Conservation (phyloP, 2,113 vertebrate genomes). For the Ciconia stormi region DNA sequence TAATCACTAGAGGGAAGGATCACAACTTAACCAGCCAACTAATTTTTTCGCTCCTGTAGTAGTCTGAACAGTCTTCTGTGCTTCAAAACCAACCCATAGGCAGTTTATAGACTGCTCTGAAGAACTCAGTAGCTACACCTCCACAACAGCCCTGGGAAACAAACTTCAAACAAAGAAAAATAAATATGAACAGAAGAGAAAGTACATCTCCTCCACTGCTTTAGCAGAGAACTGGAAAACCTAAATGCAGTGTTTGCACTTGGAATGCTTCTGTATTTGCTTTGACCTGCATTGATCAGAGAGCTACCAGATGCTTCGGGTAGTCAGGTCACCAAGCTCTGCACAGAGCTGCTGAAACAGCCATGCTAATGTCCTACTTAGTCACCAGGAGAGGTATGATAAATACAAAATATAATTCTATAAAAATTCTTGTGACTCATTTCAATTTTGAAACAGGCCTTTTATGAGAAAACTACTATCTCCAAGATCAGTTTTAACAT, state of each 20-base stretch:
- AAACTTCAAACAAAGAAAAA: neutral
- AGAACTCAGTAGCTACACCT: neutral
- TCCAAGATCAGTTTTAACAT: neutral
- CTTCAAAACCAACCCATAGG: neutral
- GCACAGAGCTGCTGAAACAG: neutral
- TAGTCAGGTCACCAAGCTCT: neutral
- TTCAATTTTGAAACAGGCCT: neutral
- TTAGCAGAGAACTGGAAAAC: neutral
- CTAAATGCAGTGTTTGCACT: neutral
- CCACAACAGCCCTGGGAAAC: neutral
- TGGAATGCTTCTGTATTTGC: neutral
- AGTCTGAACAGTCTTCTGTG: neutral
- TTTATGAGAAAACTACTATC: neutral
- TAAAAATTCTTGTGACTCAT: neutral
- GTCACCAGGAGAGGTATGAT: neutral
- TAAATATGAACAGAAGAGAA: neutral
- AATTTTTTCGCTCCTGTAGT: neutral
- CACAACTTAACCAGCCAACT: neutral
- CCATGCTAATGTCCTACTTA: neutral
- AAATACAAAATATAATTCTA: neutral
- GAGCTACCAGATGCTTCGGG: neutral
- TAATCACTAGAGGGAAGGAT: neutral
- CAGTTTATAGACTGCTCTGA: neutral
- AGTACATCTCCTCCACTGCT: neutral
- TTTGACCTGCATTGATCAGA: neutral